Evolutionary conservation across 2,113 vertebrate genomes (phyloP), one percentile per base, ranked within the genome.

Genomic region (Bos indicus): DNA sequence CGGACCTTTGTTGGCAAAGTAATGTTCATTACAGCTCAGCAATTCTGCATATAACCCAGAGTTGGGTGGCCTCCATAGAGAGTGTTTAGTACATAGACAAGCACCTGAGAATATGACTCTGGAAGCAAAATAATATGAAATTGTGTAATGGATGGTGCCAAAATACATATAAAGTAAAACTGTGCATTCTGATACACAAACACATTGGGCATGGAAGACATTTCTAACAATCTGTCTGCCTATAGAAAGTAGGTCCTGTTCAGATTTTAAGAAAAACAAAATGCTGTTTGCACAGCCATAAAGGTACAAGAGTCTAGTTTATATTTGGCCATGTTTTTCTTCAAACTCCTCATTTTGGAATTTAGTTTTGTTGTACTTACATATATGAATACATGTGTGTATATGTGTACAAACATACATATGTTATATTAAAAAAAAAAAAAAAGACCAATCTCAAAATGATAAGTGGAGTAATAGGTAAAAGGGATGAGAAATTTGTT

Each of bases 41-140:
- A 26, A 43, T 43, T 77, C 71, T 77, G 6, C 36, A 77, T 40
- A 14, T 77, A 26, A 43, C 36, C 11, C 36, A 25, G 21, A 77
- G 23, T 3, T 77, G 11, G 11, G 71, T 77, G 71, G 71, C 11
- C 43, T 25, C 71, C 36, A 26, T 77, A 77, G 71, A 23, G 21
- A 77, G 23, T 77, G 71, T 43, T 74, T 25, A 74, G 71, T 40
- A 43, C 11, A 43, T 74, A 74, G 71, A 43, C 2, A 74, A 3
- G 93, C 54, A 88, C 89, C 94, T 90, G 54, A 87, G 51, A 95
- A 92, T 96, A 0, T 84, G 26, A 89, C 64, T 96, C 48, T 95
- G 95, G 97, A 94, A 97, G 81, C 89, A 33, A 88, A 91, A 36
- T n/a, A 40, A 96, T 92, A 90, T 56, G 84, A 90, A 98, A 90